These are phyloP conservation scores for Caradrina clavipalpis DNA, from an alignment of 2,888 invertebrate genomes.

Conservation along the genomic window DNA sequence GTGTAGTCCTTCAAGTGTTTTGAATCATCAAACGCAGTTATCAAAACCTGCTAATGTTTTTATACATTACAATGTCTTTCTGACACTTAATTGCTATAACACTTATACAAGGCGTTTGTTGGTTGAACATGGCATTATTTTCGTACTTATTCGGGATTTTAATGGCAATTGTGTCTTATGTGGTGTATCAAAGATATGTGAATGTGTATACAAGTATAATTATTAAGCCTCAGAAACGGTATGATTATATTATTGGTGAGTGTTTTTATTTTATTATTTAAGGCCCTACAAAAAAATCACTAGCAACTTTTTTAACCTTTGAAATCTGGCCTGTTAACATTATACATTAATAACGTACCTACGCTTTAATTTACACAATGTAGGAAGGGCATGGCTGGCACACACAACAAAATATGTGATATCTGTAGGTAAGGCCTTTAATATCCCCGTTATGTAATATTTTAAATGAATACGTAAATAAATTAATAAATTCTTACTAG, in stretches of 20 bases:
- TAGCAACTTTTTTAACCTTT: constrained; percentile 6
- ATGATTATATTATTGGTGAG: constrained; percentile 88
- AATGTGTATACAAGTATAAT: constrained; percentile 79
- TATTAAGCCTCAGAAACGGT: constrained; percentile 80
- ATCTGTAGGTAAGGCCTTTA: too few relatives aligned
- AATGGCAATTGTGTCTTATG: constrained; percentile 78
- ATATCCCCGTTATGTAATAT: too few relatives aligned
- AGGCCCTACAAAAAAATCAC: constrained; percentile 9
- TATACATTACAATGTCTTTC: background rate
- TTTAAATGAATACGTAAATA: too few relatives aligned
- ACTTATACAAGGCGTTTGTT: constrained; percentile 4
- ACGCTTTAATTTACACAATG: too few relatives aligned
- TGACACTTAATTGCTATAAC: constrained; percentile 14
- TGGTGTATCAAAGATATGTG: constrained; percentile 81
- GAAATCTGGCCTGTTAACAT: too few relatives aligned
- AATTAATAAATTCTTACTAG: too few relatives aligned
- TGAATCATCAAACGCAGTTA: background rate
- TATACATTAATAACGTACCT: too few relatives aligned
- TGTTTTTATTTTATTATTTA: constrained; percentile 9
- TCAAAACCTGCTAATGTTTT: background rate
- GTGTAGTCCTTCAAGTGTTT: constrained; percentile 3
- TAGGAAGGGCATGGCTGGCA: too few relatives aligned
- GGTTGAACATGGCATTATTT: constrained; percentile 74
- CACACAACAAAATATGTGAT: background rate
- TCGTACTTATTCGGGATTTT: constrained; percentile 78